phyloP scores from a whole-genome alignment of 1,140 invertebrate genomes.

The Anthonomus grandis region DNA sequence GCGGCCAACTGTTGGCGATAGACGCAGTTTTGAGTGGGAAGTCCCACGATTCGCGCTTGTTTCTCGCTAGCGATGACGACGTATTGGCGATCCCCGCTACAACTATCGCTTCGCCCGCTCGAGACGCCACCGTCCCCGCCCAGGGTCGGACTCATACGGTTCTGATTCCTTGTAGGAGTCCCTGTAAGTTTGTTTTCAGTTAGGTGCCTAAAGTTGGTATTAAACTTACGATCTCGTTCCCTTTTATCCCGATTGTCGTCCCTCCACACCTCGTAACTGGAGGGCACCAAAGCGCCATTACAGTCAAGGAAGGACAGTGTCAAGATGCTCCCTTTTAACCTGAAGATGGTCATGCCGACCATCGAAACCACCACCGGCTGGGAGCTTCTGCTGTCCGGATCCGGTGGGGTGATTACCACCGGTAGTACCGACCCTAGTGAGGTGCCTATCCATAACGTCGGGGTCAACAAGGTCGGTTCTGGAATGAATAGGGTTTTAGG shows the following conservation, averaged over 20 bases:
- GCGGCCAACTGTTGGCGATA: constrained; percentile 82
- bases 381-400: constrained; percentile 72
- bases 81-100: constrained; percentile 85
- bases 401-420: constrained; percentile 82
- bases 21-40: constrained; percentile 91
- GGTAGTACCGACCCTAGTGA: constrained; percentile 92
- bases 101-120: constrained; percentile 51
- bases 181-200: constrained; percentile 40
- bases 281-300: constrained; percentile 81
- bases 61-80: constrained; percentile 92
- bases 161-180: constrained; percentile 61
- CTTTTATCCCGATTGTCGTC: constrained; percentile 71
- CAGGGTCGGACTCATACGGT: constrained; percentile 73
- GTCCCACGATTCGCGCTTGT: constrained; percentile 87
- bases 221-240: constrained; percentile 62
- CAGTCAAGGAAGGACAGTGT: constrained; percentile 94
- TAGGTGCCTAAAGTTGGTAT: neutral
- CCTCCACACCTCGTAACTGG: constrained; percentile 82
- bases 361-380: constrained; percentile 89
- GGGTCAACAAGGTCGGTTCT: constrained; percentile 72
- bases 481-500: constrained; percentile 14
- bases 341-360: constrained; percentile 88
- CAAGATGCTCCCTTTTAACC: constrained; percentile 89
- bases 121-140: constrained; percentile 51
- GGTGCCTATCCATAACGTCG: constrained; percentile 94